Evolutionary conservation across 2,888 invertebrate genomes (phyloP), one percentile per base, ranked within the genome.

Genomic region (Ochropleura plecta): DNA sequence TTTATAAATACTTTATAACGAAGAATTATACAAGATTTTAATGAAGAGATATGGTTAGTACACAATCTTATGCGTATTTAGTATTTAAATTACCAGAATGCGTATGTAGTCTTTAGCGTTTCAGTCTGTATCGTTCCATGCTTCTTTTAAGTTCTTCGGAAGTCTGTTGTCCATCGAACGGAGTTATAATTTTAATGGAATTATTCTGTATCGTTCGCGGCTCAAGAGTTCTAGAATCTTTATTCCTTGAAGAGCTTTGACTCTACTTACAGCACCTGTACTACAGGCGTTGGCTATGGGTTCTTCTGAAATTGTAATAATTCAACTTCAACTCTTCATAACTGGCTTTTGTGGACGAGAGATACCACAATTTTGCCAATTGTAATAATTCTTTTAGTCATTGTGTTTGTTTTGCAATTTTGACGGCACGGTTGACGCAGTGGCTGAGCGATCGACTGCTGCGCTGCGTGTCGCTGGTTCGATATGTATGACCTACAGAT

Each of bases 1-100:
- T 63, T 64, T 51, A 7, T 70, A 48, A 71, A 60, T 64, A 63
- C 9, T 16, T 59, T 44, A 1, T 3, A 65, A n/a, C n/a, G 67
- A 63, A 71, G 53, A 51, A 48, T 16, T 68, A 8, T 62, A 60
- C 40, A 42, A 68, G 46, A 49, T 70, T 82, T 71, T 64, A 48
- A 71, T 81, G 78, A 76, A 53, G 20, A 57, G 59, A 40, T 49
- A 81, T 76, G 70, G 62, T 81, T 48, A 67, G 76, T 67, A 12
- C 14, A 10, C n/a, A 10, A 14, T 9, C 8, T 8, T 78, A 49
- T 14, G 46, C 0, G 10, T 78, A n/a, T 16, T 48, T 9, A 44
- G 10, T 57, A 30, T 30, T 62, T 5, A 44, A 12, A 44, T 18
- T 40, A 49, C 0, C 44, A 6, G 10, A 59, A 40, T 18, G 4